A percentile compares a stretch with the other conserved stretches of the same genome.
Conservation (phyloP, 2,888 invertebrate species). For the Spodoptera littoralis region DNA sequence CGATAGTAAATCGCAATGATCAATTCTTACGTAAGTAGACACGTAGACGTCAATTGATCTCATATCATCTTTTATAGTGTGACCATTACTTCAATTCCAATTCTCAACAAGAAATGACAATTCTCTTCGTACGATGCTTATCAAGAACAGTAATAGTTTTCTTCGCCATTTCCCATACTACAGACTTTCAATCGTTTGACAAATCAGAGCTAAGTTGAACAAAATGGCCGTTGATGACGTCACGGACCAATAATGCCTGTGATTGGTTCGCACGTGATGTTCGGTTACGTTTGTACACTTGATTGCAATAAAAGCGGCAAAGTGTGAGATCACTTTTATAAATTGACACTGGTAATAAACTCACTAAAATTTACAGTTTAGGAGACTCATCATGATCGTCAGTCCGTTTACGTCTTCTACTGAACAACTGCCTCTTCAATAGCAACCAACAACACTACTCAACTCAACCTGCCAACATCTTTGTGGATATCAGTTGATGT, state of each 20-base stretch:
- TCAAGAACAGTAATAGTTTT: constrained; percentile 30
- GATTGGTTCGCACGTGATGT: constrained; percentile 73
- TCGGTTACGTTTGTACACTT: constrained; percentile 62
- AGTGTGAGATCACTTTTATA: background rate
- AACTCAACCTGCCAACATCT: too few relatives aligned
- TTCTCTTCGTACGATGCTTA: constrained; percentile 25
- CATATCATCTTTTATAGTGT: constrained; percentile 19
- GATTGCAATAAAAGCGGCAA: constrained; percentile 43
- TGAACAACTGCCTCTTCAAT: too few relatives aligned
- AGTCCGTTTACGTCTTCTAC: too few relatives aligned
- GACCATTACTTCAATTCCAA: constrained; percentile 42
- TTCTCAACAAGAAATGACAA: constrained; percentile 38
- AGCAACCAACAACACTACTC: too few relatives aligned
- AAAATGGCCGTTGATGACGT: constrained; percentile 74
- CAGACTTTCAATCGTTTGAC: constrained; percentile 61
- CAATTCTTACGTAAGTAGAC: too few relatives aligned
- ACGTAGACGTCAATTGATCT: too few relatives aligned
- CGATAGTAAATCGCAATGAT: too few relatives aligned
- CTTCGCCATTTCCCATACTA: constrained; percentile 49
- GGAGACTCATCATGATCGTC: too few relatives aligned
- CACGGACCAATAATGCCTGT: constrained; percentile 74
- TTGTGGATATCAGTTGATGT: too few relatives aligned
- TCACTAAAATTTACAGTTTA: too few relatives aligned
- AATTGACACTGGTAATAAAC: too few relatives aligned
- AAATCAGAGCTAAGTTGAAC: constrained; percentile 64